Base-by-base conservation (phyloP, 2,113 vertebrate species). In the Hippocampus comes region DNA sequence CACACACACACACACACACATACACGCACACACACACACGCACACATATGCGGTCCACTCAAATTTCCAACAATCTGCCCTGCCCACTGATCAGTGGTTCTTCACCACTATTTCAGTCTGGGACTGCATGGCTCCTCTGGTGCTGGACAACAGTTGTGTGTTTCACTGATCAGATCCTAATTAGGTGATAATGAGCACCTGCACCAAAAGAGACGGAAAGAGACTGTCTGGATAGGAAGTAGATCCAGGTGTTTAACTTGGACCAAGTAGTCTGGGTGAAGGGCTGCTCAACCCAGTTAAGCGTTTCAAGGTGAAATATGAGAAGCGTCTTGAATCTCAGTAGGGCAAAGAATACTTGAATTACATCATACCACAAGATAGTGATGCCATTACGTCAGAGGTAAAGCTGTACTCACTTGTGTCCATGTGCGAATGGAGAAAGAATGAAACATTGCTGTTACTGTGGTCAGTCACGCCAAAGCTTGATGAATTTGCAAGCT, bases 101-200 rank as follows among this genome's bases (percentile, higher is more conserved):
- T 76, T 74, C 76, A 74, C 73, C 63, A 90, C 92, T 94, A 93
- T 93, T 92, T 84, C 86, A 92, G 91, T 90, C 90, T 72, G 75
- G 86, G 89, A 81, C 82, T 76, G 63, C 75, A 48, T 41, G 69
- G 72, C 57, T 76, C 55, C 76, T 84, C 70, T 78, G 73, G 84
- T 83, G 84, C 69, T 74, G 77, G 77, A 79, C 86, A 86, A 80
- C 74, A 71, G 78, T 89, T 92, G 91, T 86, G 89, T 93, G 89
- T 94, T 88, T 91, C 85, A 85, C 87, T 83, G 85, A 90, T 87
- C 88, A 78, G 23, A 69, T 86, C 72, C 83, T 85, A 89, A 91
- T 90, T 90, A 84, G 73, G 72, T 65, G 66, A 81, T 80, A 82
- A 72, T 75, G 73, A 78, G 21, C 61, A 68, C 71, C 71, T 56